phyloP scores from a whole-genome alignment of 2,113 vertebrate genomes.

The Lates calcarifer region DNA sequence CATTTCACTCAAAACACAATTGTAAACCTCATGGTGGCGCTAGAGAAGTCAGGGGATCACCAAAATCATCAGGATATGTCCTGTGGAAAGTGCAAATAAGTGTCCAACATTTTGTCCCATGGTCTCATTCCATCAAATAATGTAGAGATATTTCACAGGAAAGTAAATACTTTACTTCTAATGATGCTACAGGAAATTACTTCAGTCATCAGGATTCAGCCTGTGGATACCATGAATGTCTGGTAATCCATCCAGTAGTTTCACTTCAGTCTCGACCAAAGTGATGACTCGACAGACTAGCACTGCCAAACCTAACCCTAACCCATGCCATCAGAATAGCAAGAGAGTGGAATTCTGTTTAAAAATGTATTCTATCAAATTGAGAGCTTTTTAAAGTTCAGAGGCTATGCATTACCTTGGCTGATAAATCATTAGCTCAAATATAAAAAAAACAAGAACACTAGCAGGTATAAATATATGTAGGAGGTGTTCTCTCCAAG shows the following conservation, averaged over 20 bases:
- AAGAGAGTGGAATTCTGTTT: background rate
- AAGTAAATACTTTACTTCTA: background rate
- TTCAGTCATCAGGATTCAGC: background rate
- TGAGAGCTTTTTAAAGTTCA: background rate
- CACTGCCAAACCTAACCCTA: background rate
- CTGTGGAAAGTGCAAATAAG: background rate
- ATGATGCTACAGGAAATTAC: background rate
- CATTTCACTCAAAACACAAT: background rate
- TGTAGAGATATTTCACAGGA: background rate
- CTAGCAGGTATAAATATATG: conserved; percentile 3
- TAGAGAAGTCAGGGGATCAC: background rate
- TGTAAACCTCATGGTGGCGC: background rate
- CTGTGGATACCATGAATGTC: background rate
- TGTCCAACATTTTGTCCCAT: background rate
- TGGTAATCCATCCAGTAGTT: background rate
- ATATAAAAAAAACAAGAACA: background rate
- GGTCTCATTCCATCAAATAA: background rate
- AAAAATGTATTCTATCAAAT: background rate
- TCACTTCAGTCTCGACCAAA: background rate
- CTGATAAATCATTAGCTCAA: background rate
- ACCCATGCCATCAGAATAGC: background rate
- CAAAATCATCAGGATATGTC: background rate
- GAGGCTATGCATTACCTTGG: background rate
- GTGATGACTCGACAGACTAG: background rate
- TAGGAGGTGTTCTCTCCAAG: conserved; percentile 10